Evolutionary conservation across 2,113 vertebrate genomes (phyloP).

Genomic region (Pagrus major): DNA sequence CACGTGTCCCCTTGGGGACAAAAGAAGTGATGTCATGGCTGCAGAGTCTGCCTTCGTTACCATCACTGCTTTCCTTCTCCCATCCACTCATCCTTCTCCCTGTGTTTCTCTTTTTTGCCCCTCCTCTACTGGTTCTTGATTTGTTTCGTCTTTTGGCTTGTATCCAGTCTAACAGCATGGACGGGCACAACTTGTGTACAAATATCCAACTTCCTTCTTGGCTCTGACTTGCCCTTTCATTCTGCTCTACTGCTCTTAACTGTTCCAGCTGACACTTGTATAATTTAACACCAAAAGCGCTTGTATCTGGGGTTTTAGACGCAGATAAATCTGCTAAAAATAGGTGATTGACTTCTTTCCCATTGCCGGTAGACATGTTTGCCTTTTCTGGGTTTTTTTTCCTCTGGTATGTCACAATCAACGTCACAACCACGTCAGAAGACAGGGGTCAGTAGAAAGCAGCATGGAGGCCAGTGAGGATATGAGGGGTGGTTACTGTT

Average conservation of each 20-base stretch:
- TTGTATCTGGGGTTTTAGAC: no score
- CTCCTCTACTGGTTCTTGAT: slow-evolving; percentile 8
- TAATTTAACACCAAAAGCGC: no score
- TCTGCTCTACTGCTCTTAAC: background rate
- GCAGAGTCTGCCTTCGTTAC: slow-evolving; percentile 68
- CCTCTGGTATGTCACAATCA: no score
- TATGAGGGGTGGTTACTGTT: no score
- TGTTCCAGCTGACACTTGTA: slow-evolving; percentile 23
- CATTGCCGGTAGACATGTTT: no score
- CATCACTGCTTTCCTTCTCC: slow-evolving; percentile 51
- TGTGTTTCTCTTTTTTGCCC: background rate
- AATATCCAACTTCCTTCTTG: slow-evolving; percentile 18
- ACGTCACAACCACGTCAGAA: no score
- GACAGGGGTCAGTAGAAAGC: no score
- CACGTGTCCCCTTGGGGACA: slow-evolving; percentile 48
- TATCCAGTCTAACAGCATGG: slow-evolving; percentile 9
- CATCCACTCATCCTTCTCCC: slow-evolving; percentile 23
- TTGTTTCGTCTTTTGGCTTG: slow-evolving; percentile 7
- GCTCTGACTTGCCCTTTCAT: slow-evolving; percentile 5
- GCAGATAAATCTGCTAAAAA: no score
- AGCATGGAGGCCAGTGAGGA: no score
- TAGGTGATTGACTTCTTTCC: no score
- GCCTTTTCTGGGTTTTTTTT: no score
- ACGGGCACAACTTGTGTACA: slow-evolving; percentile 1
- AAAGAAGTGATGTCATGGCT: slow-evolving; percentile 67